Evolutionary conservation across 2,888 invertebrate genomes (phyloP).

Genomic region (Heliconius ismenius): DNA sequence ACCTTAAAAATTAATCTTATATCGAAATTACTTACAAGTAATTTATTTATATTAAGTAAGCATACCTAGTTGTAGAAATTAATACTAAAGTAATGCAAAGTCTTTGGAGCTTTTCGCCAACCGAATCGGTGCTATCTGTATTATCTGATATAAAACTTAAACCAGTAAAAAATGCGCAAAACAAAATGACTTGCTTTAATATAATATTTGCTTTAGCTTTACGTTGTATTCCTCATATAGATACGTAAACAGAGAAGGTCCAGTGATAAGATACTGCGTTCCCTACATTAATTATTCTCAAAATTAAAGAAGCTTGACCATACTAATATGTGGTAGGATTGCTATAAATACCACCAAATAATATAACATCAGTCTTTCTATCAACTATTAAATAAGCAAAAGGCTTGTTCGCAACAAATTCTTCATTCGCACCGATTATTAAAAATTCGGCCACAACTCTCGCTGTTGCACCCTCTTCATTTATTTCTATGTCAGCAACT

Average conservation of each 20-base stretch:
- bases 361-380: constrained; percentile 59
- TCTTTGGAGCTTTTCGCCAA: neutral
- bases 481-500: constrained; percentile 57
- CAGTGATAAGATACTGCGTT: neutral
- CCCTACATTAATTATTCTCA: neutral
- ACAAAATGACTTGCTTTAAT: neutral
- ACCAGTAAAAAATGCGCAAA: neutral
- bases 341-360: constrained; percentile 65
- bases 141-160: neutral
- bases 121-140: neutral
- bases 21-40: neutral
- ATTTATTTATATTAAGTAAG: neutral
- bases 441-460: constrained; percentile 48
- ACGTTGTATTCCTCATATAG: neutral
- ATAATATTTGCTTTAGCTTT: neutral
- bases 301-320: neutral
- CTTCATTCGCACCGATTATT: constrained; percentile 33
- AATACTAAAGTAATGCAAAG: neutral
- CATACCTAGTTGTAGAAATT: neutral
- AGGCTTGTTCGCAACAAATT: constrained; percentile 59
- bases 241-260: neutral
- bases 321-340: constrained; percentile 53
- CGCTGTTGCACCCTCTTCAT: constrained; percentile 57
- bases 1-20: neutral
- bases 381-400: constrained; percentile 65